Conservation (phyloP, 2,888 invertebrate genomes). For the Eupithecia insigniata region DNA sequence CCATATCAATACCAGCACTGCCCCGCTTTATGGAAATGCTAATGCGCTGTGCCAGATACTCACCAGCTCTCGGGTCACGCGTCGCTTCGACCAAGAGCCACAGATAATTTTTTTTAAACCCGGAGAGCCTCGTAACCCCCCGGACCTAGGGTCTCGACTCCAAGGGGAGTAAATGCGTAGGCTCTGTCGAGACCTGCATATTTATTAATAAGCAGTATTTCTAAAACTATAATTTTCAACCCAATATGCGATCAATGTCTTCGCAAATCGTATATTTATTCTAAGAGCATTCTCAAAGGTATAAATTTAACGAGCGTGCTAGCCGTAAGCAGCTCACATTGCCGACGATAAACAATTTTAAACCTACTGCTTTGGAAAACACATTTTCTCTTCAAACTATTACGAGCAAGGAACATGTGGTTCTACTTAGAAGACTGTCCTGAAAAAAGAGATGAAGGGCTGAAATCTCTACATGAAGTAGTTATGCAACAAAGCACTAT, state of each 20-base stretch:
- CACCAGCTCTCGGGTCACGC: too few relatives aligned
- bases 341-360: slow-evolving; percentile 51
- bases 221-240: background rate
- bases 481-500: background rate
- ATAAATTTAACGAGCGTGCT: slow-evolving; percentile 55
- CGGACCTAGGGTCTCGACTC: too few relatives aligned
- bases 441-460: background rate
- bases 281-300: slow-evolving; percentile 46
- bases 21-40: too few relatives aligned
- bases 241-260: background rate
- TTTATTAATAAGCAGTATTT: too few relatives aligned
- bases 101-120: too few relatives aligned
- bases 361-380: slow-evolving; percentile 46
- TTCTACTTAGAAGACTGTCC: background rate
- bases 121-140: too few relatives aligned
- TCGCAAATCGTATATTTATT: slow-evolving; percentile 37
- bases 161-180: too few relatives aligned
- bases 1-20: too few relatives aligned
- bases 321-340: slow-evolving; percentile 51
- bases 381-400: slow-evolving; percentile 47
- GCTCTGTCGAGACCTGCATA: too few relatives aligned
- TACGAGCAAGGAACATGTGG: background rate
- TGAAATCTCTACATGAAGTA: background rate
- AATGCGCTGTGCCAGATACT: too few relatives aligned
- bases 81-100: too few relatives aligned